Evolutionary conservation across 2,113 vertebrate species (phyloP).

Genomic region (Cheilinus undulatus): DNA sequence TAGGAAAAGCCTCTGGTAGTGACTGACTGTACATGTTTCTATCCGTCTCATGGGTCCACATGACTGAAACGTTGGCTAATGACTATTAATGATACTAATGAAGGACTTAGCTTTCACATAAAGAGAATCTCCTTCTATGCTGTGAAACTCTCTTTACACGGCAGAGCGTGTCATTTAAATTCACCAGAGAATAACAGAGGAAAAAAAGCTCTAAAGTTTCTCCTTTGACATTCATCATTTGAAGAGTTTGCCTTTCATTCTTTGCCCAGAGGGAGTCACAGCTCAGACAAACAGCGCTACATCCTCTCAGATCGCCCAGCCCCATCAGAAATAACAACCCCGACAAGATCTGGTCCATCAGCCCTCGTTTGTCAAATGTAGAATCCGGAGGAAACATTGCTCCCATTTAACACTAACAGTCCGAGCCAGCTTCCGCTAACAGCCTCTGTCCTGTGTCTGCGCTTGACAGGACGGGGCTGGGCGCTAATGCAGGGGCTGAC

Average conservation of each 20-base stretch:
- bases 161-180: conserved; percentile 5
- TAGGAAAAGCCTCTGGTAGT: conserved; percentile 19
- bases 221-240: conserved; percentile 38
- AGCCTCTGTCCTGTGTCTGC: conserved; percentile 52
- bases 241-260: conserved; percentile 47
- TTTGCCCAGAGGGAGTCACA: conserved; percentile 12
- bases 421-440: conserved; percentile 48
- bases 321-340: conserved; percentile 65
- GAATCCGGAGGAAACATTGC: conserved; percentile 62
- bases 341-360: conserved; percentile 60
- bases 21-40: conserved; percentile 43
- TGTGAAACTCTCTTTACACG: conserved; percentile 3
- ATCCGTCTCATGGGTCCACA: conserved; percentile 46
- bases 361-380: conserved; percentile 54
- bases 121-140: conserved; percentile 15
- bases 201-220: conserved; percentile 6
- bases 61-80: conserved; percentile 59
- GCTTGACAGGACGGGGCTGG: conserved; percentile 43
- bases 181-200: background rate
- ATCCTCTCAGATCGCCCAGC: conserved; percentile 51
- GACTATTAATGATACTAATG: conserved; percentile 44
- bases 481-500: conserved; percentile 60
- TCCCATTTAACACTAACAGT: conserved; percentile 70
- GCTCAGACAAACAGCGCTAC: conserved; percentile 51
- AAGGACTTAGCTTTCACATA: conserved; percentile 40